phyloP scores from a whole-genome alignment of 2,888 invertebrate genomes.

The Patella pellucida region DNA sequence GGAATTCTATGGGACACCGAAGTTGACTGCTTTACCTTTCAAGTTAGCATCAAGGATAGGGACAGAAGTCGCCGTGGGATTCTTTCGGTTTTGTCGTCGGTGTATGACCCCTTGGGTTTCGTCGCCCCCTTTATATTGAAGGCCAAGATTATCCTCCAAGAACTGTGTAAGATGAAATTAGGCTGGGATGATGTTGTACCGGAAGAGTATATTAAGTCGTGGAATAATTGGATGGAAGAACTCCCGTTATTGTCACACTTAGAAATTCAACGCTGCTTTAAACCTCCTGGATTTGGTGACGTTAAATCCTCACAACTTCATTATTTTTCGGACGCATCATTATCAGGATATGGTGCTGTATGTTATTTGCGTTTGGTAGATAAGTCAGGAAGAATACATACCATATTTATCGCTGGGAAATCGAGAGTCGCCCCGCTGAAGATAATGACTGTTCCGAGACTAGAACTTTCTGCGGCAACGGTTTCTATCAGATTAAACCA shows the following conservation, averaged over 20 bases:
- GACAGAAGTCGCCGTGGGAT: background rate
- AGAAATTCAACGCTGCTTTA: conserved; percentile 19
- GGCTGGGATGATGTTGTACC: conserved; percentile 26
- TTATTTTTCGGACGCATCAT: conserved; percentile 24
- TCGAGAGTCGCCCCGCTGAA: conserved; percentile 18
- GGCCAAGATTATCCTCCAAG: conserved; percentile 18
- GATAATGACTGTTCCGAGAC: too few relatives aligned
- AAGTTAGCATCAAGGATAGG: background rate
- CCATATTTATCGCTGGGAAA: conserved; percentile 16
- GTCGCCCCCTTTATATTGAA: conserved; percentile 13
- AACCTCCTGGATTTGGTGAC: background rate
- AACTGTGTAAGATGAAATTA: conserved; percentile 8
- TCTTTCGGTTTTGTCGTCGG: background rate
- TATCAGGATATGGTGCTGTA: conserved; percentile 14
- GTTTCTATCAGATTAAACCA: too few relatives aligned
- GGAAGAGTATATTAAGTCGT: conserved; percentile 3
- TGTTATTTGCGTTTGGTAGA: conserved; percentile 15
- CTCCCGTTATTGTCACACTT: background rate
- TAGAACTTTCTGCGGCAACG: too few relatives aligned
- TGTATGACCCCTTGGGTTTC: background rate
- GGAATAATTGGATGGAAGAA: background rate
- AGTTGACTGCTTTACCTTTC: conserved; percentile 3
- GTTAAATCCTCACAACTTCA: conserved; percentile 7
- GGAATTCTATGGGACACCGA: conserved; percentile 9
- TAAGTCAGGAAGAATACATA: conserved; percentile 6